Evolutionary conservation across 1,140 invertebrate genomes (phyloP).

Genomic region (Drosophila asahinai): DNA sequence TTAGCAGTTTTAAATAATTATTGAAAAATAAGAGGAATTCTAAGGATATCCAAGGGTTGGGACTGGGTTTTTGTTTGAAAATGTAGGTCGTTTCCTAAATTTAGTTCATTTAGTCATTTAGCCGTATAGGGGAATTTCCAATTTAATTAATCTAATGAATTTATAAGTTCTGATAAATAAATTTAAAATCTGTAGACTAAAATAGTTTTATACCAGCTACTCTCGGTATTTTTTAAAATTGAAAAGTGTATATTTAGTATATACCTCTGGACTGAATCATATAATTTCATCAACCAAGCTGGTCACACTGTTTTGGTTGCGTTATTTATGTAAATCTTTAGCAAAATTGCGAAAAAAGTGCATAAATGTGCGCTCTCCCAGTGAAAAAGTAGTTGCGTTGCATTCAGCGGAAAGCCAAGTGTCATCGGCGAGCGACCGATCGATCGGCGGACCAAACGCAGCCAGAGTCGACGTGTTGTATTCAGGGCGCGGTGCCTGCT

Average conservation of each 20-base stretch:
- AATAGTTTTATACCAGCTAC: too few relatives aligned
- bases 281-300: not conserved
- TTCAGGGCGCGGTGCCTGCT: constrained; percentile 71
- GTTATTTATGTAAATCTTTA: constrained; percentile 75
- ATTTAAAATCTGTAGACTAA: not conserved
- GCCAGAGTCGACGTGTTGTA: constrained; percentile 39
- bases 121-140: too few relatives aligned
- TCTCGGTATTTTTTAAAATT: not conserved
- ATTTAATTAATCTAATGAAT: not conserved
- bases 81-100: too few relatives aligned
- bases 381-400: constrained; percentile 44
- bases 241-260: not conserved
- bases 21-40: too few relatives aligned
- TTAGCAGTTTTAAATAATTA: too few relatives aligned
- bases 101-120: too few relatives aligned
- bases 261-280: not conserved
- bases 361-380: constrained; percentile 52
- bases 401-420: constrained; percentile 25
- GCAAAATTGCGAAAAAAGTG: constrained; percentile 51
- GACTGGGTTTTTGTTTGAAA: too few relatives aligned
- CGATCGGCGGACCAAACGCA: constrained; percentile 8
- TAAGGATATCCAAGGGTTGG: too few relatives aligned
- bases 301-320: constrained; percentile 50
- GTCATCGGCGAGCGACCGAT: constrained; percentile 16
- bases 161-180: not conserved